phyloP scores from a whole-genome alignment of 1,140 invertebrate genomes.

The Centruroides sculpturatus region DNA sequence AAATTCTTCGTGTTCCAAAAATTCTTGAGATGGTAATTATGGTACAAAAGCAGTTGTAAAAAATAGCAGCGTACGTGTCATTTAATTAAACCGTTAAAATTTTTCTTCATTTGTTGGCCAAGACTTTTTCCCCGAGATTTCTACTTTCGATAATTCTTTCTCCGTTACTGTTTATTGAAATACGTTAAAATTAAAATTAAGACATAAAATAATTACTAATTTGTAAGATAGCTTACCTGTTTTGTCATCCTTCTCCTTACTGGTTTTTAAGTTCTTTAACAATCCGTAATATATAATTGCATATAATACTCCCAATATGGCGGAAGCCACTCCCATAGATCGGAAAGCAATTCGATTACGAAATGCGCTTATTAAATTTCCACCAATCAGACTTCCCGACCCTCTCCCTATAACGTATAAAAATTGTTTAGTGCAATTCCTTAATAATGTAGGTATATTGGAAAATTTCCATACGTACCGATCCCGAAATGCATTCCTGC shows the following conservation, averaged over 20 bases:
- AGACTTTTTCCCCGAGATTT: too few species aligned
- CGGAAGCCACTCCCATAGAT: slow-evolving; percentile 44
- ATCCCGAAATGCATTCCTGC: slow-evolving; percentile 67
- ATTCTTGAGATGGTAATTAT: too few species aligned
- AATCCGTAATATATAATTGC: slow-evolving; percentile 42
- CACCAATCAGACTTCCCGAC: slow-evolving; percentile 55
- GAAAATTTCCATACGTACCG: slow-evolving; percentile 35
- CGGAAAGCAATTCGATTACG: slow-evolving; percentile 55
- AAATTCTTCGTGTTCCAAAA: too few species aligned
- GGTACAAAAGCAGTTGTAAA: too few species aligned
- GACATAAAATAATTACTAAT: too few species aligned
- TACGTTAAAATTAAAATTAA: too few species aligned
- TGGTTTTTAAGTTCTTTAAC: neutral
- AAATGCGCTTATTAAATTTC: slow-evolving; percentile 57
- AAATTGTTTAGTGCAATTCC: neutral
- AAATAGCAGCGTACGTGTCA: too few species aligned
- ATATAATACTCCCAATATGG: slow-evolving; percentile 49
- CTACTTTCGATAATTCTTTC: too few species aligned
- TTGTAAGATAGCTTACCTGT: too few species aligned
- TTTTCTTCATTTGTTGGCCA: too few species aligned
- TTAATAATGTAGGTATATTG: neutral
- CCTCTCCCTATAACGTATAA: slow-evolving; percentile 45
- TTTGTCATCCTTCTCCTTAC: neutral
- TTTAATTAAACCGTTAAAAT: too few species aligned
- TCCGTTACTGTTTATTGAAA: too few species aligned